Percentiles rank a stretch among this genome's conserved stretches.
phyloP scores from a whole-genome alignment of 2,797 vertebrate genomes.

The Chloroceryle inda region DNA sequence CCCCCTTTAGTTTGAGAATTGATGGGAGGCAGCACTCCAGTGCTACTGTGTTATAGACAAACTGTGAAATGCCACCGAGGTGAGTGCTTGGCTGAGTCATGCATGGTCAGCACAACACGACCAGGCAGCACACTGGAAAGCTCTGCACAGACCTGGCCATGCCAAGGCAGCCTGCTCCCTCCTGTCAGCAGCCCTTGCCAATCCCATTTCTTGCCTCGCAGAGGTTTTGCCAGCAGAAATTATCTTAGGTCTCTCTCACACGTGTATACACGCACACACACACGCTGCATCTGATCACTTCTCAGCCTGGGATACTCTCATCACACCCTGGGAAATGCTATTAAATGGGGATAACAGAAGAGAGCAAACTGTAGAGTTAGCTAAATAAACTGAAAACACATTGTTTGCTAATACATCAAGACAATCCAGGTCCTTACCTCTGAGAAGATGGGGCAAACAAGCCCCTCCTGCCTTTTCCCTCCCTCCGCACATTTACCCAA shows the following conservation, averaged over 20 bases:
- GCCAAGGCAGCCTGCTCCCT: neutral
- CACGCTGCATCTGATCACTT: neutral
- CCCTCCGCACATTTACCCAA: neutral
- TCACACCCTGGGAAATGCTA: constrained; percentile 7
- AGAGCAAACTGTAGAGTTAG: neutral
- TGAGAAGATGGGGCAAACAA: neutral
- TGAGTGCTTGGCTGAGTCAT: neutral
- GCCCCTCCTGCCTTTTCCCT: neutral
- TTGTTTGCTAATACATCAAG: neutral
- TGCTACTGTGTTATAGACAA: neutral
- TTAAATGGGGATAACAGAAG: neutral
- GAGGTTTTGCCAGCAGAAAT: neutral
- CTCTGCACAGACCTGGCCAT: neutral
- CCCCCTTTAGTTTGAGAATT: constrained; percentile 31
- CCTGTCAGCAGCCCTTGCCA: neutral
- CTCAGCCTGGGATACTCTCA: neutral
- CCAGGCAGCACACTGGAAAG: neutral
- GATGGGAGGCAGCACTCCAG: neutral
- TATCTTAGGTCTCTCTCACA: neutral
- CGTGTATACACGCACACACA: fast-evolving
- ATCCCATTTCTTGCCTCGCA: neutral
- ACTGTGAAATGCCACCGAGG: constrained; percentile 1
- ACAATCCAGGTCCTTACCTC: neutral
- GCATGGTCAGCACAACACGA: neutral
- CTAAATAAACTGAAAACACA: constrained; percentile 15